Percentiles rank a stretch among this genome's conserved stretches.
These are phyloP conservation scores for Dendropsophus ebraccatus DNA, from an alignment of 2,113 vertebrate species.

Conservation along the genomic window DNA sequence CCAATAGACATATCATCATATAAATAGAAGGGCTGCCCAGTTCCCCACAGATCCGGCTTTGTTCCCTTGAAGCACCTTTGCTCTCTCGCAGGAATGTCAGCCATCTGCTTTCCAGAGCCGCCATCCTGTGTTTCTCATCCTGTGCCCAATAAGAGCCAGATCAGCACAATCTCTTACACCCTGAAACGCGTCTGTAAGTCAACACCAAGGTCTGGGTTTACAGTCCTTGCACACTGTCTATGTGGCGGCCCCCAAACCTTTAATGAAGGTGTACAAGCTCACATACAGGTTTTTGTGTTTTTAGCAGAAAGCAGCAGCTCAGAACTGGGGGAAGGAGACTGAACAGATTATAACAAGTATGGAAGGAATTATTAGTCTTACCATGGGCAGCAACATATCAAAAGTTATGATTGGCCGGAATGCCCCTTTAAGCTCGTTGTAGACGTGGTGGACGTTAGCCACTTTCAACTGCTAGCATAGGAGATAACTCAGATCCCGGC, in stretches of 20 bases:
- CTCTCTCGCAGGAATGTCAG: neutral
- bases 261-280: neutral
- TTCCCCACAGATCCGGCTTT: neutral
- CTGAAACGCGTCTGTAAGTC: neutral
- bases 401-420: too few relatives aligned
- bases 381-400: too few relatives aligned
- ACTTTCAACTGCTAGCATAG: too few relatives aligned
- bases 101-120: constrained; percentile 19
- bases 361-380: too few relatives aligned
- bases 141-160: constrained; percentile 20
- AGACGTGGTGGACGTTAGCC: too few relatives aligned
- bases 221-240: constrained; percentile 1
- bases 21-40: neutral
- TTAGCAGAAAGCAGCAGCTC: too few relatives aligned
- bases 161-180: constrained; percentile 11
- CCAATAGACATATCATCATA: neutral
- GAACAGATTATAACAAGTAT: too few relatives aligned
- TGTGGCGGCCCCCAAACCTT: constrained; percentile 12
- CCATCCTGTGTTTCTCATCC: too few relatives aligned
- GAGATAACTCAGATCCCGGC: too few relatives aligned
- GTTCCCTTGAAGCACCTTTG: neutral
- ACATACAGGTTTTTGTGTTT: too few relatives aligned
- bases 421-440: too few relatives aligned
- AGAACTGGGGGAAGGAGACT: too few relatives aligned
- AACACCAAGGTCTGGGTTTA: neutral